These are phyloP conservation scores for Brachypodius melanocephalos DNA, from an alignment of 2,113 vertebrate species.

Conservation along the genomic window DNA sequence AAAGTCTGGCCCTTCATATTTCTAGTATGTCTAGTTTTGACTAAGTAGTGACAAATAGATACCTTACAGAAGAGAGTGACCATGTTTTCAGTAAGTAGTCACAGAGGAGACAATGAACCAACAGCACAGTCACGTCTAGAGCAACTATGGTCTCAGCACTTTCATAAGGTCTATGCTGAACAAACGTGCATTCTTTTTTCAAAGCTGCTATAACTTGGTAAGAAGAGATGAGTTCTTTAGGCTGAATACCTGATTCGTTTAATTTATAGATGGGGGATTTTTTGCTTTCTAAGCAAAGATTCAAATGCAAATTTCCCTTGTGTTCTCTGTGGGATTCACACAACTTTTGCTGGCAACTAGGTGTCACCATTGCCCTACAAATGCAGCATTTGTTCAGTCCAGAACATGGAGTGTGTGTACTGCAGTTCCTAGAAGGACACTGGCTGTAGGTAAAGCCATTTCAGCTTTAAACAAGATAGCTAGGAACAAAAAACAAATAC, in stretches of 20 bases:
- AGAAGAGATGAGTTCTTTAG: not conserved
- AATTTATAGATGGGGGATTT: not conserved
- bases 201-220: not conserved
- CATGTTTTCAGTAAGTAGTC: not conserved
- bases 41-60: not conserved
- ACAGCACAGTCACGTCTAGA: not conserved
- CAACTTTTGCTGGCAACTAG: slow-evolving; percentile 28
- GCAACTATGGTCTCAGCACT: rapidly evolving
- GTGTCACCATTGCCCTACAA: slow-evolving; percentile 36
- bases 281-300: not conserved
- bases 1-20: not conserved
- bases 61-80: not conserved
- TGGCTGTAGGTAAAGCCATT: not conserved
- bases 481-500: not conserved
- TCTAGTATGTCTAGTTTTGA: not conserved
- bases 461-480: not conserved
- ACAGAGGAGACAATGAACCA: not conserved
- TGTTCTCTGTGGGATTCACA: not conserved
- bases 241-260: not conserved
- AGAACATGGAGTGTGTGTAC: not conserved
- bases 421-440: not conserved
- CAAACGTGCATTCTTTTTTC: not conserved
- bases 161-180: not conserved
- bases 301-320: not conserved
- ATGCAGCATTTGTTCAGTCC: not conserved